These are phyloP conservation scores for Puffinus mauretanicus DNA, from an alignment of 2,113 vertebrate genomes.

Conservation along the genomic window DNA sequence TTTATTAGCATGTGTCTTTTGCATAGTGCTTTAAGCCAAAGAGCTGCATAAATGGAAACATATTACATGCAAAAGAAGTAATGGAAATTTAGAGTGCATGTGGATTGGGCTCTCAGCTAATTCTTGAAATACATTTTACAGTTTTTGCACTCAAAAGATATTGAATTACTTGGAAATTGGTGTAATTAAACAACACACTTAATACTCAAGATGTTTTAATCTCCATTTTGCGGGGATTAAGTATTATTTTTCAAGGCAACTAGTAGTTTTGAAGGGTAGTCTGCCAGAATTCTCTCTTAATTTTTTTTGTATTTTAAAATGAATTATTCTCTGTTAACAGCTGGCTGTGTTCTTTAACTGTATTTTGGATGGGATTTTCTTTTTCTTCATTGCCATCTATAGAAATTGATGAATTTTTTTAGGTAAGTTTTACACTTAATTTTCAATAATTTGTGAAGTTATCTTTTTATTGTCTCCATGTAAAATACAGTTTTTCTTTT, in stretches of 20 bases:
- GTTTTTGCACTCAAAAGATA: background rate
- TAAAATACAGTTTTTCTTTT: background rate
- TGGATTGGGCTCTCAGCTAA: background rate
- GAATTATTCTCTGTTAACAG: conserved; percentile 24
- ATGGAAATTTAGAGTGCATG: background rate
- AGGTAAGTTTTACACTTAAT: background rate
- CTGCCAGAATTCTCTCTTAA: background rate
- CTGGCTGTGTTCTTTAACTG: conserved; percentile 13
- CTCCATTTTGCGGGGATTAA: background rate
- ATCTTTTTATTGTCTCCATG: background rate
- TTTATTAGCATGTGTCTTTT: background rate
- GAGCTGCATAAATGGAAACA: background rate
- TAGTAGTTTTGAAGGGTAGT: background rate
- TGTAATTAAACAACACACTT: background rate
- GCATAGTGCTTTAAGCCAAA: background rate
- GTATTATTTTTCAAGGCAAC: background rate
- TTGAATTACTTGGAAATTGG: background rate
- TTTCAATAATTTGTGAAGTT: background rate
- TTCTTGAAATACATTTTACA: background rate
- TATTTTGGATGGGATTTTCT: conserved; percentile 34
- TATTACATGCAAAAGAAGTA: background rate
- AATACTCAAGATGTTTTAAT: background rate
- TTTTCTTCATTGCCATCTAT: background rate
- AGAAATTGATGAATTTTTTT: background rate
- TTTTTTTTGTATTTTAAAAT: background rate